Conservation (phyloP, 92 coral and sea anemone genomes). For the Epizoanthus scotinus region DNA sequence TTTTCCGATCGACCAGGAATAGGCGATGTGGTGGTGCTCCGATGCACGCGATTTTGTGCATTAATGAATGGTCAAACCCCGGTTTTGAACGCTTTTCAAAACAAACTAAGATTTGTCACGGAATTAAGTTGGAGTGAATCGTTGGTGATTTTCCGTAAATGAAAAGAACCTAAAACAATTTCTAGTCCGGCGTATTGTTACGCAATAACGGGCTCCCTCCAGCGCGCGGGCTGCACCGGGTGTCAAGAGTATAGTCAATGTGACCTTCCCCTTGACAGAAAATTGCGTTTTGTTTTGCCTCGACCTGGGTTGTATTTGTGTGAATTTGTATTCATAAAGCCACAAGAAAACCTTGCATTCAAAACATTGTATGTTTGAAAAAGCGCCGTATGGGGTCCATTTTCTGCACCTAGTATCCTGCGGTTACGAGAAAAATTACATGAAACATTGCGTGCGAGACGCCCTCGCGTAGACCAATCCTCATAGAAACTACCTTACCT, state of each 20-base stretch:
- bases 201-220: background rate
- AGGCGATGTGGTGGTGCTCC: background rate
- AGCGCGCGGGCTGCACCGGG: no score
- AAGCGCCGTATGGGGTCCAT: conserved; percentile 28
- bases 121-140: background rate
- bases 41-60: background rate
- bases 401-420: conserved; percentile 14
- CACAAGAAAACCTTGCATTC: conserved; percentile 32
- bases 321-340: conserved; percentile 34
- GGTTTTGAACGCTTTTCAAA: conserved; percentile 17
- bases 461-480: background rate
- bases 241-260: background rate
- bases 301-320: conserved; percentile 20
- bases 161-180: background rate
- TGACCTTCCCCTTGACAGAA: conserved; percentile 31
- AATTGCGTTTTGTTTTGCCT: conserved; percentile 16
- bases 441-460: conserved; percentile 24
- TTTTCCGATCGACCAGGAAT: no score
- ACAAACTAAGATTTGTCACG: conserved; percentile 37
- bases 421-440: conserved; percentile 12
- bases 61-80: background rate
- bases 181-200: background rate
- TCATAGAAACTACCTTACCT: conserved; percentile 31
- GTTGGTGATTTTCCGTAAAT: background rate
- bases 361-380: conserved; percentile 42